Conservation (phyloP, 2,113 vertebrate genomes). For the Boleophthalmus pectinirostris region DNA sequence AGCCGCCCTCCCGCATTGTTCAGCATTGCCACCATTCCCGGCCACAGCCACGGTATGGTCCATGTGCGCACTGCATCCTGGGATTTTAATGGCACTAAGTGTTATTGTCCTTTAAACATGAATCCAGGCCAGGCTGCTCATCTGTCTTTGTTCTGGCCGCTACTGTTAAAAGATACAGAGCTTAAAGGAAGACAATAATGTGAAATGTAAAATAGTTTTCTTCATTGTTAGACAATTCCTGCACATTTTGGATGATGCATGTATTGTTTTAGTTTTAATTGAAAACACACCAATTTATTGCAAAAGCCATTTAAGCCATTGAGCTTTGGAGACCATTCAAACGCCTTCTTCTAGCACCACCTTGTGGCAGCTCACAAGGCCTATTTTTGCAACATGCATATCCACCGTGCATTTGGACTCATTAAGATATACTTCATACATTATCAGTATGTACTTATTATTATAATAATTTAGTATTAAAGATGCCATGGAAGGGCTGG, state of each 20-base stretch:
- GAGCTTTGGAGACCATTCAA: slow-evolving; percentile 48
- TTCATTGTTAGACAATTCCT: slow-evolving; percentile 34
- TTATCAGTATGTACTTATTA: neutral
- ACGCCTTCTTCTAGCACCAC: slow-evolving; percentile 78
- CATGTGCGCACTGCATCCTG: slow-evolving; percentile 70
- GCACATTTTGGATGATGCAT: slow-evolving; percentile 25
- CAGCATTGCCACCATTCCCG: slow-evolving; percentile 56
- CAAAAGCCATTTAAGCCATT: slow-evolving; percentile 28
- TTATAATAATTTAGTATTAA: neutral
- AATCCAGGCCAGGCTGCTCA: slow-evolving; percentile 37
- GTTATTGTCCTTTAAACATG: slow-evolving; percentile 62
- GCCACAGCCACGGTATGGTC: slow-evolving; percentile 66
- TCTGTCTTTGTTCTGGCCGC: slow-evolving; percentile 59
- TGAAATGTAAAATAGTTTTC: slow-evolving; percentile 25
- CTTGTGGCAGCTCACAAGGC: slow-evolving; percentile 66
- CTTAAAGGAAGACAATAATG: slow-evolving; percentile 32
- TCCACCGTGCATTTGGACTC: neutral
- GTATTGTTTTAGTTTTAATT: slow-evolving; percentile 27
- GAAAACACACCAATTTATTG: slow-evolving; percentile 25
- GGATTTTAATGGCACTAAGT: slow-evolving; percentile 70
- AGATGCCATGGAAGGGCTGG: neutral
- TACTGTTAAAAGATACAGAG: slow-evolving; percentile 35
- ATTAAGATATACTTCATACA: neutral
- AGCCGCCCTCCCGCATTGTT: slow-evolving; percentile 79
- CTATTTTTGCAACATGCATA: neutral